phyloP scores from a whole-genome alignment of 2,888 invertebrate genomes.

The Stegana nigrithorax region DNA sequence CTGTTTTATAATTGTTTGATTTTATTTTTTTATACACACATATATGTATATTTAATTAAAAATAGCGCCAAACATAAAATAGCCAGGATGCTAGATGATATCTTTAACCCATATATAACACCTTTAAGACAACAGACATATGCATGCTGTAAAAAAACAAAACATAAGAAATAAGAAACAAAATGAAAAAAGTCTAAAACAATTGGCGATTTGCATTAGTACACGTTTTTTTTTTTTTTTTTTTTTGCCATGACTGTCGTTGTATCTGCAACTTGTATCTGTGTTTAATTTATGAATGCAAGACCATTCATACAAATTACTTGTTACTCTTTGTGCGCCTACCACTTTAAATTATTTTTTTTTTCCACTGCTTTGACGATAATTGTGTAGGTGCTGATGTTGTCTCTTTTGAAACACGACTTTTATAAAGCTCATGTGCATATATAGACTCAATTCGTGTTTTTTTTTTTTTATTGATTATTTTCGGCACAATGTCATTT shows the following conservation, averaged over 20 bases:
- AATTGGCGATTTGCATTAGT: slow-evolving; percentile 47
- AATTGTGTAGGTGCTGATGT: slow-evolving; percentile 41
- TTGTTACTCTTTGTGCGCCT: slow-evolving; percentile 27
- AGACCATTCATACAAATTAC: slow-evolving; percentile 55
- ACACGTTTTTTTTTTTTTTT: slow-evolving; percentile 52
- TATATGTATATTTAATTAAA: too few species aligned
- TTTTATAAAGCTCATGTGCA: neutral
- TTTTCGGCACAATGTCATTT: slow-evolving; percentile 12
- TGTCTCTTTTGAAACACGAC: neutral
- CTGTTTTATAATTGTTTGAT: neutral
- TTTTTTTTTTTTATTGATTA: slow-evolving; percentile 8
- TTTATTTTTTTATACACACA: neutral
- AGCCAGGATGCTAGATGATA: neutral
- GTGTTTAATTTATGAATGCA: slow-evolving; percentile 54
- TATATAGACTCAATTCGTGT: too few species aligned
- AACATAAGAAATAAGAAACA: slow-evolving; percentile 14
- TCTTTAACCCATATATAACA: neutral
- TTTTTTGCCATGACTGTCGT: slow-evolving; percentile 17
- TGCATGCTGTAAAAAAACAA: neutral
- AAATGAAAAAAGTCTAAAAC: slow-evolving; percentile 29
- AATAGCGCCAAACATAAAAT: too few species aligned
- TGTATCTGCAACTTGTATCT: slow-evolving; percentile 2
- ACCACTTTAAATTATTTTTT: neutral
- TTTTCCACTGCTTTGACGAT: neutral
- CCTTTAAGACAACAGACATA: neutral